A percentile compares a stretch with the other conserved stretches of the same genome.
These are phyloP conservation scores for Sinodicranocentrus sp. DNA, from an alignment of 2,888 invertebrate genomes.

Conservation along the genomic window DNA sequence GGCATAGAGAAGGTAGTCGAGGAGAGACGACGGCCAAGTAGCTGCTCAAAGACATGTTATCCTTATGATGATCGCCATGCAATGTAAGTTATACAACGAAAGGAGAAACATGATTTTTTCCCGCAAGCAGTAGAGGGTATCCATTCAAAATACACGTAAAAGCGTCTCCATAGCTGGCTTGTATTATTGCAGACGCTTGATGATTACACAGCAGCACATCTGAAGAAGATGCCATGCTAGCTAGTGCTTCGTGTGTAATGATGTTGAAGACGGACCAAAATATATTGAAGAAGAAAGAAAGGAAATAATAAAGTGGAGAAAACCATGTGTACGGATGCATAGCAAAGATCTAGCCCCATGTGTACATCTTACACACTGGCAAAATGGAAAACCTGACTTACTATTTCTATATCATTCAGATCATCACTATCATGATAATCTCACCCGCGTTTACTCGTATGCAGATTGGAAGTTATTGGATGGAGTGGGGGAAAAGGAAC, in stretches of 20 bases:
- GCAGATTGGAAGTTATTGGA: background rate
- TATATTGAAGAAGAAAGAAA: background rate
- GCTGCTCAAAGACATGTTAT: background rate
- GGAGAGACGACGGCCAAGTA: background rate
- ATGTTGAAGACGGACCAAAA: background rate
- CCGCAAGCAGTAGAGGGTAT: no score
- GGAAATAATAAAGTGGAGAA: background rate
- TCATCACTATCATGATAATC: conserved; percentile 1
- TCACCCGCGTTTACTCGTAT: background rate
- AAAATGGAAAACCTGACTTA: no score
- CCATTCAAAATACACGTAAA: no score
- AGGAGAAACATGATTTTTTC: no score
- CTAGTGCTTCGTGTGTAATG: background rate
- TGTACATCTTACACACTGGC: no score
- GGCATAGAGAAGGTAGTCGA: conserved; percentile 11
- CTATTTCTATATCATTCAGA: background rate
- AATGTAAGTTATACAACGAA: no score
- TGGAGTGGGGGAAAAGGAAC: background rate
- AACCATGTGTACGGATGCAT: background rate
- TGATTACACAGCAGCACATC: no score
- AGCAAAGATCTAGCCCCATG: background rate
- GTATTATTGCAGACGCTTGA: no score
- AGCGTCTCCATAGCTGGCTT: no score
- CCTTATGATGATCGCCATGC: no score
- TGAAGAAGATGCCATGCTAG: no score